Percentiles rank a stretch among this genome's conserved stretches.
Evolutionary conservation across 2,797 vertebrate species (phyloP).

Genomic region (Hapalemur alaotrensis): DNA sequence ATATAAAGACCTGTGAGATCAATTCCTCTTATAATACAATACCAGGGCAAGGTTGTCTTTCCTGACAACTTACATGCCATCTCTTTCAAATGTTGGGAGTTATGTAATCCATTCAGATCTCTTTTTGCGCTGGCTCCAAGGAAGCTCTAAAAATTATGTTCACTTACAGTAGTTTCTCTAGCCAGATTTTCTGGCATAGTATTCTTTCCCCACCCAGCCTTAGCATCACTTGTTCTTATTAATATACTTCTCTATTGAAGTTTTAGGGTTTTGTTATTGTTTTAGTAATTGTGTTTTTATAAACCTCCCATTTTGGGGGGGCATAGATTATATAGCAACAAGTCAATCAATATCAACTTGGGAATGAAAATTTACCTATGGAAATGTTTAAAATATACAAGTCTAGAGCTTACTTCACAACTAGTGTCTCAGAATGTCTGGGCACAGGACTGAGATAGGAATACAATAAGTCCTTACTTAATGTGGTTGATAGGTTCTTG

Average conservation of each 20-base stretch:
- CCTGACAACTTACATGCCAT: background rate
- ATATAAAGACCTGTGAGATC: background rate
- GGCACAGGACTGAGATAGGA: background rate
- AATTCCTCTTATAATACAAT: background rate
- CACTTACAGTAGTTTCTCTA: background rate
- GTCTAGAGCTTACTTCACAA: background rate
- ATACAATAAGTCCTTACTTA: background rate
- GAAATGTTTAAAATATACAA: background rate
- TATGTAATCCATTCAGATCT: background rate
- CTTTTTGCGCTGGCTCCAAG: constrained; percentile 2
- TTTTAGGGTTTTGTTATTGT: background rate
- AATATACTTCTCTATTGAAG: background rate
- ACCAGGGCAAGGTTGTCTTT: background rate
- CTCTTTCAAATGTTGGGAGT: background rate
- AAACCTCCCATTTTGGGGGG: background rate
- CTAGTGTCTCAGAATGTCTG: background rate
- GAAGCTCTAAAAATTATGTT: background rate
- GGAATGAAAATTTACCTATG: background rate
- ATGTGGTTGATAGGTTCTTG: background rate
- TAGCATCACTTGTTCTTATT: background rate
- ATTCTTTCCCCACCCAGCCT: background rate
- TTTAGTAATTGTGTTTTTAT: background rate
- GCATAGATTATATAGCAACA: background rate
- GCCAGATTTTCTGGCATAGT: background rate
- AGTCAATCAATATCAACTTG: background rate